Evolutionary conservation across 2,113 vertebrate species (phyloP).

Genomic region (Limnothrissa miodon): DNA sequence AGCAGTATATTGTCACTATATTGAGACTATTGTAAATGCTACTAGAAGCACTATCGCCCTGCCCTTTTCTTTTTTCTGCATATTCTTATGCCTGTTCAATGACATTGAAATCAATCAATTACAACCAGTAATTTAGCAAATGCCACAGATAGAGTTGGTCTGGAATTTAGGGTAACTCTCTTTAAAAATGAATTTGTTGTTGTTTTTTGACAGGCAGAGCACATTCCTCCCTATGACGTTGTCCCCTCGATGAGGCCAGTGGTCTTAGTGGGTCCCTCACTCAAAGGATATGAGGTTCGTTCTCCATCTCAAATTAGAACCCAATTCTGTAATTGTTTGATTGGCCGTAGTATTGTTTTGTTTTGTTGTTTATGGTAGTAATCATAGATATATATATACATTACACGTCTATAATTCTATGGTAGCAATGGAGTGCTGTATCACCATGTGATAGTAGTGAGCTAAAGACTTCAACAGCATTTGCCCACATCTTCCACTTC

Average conservation of each 20-base stretch:
- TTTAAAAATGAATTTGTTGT: background rate
- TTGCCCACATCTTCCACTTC: background rate
- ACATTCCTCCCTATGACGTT: slow-evolving; percentile 95
- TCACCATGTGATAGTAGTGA: background rate
- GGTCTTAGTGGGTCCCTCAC: slow-evolving; percentile 92
- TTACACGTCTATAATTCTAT: too few species aligned
- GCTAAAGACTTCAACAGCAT: background rate
- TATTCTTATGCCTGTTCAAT: background rate
- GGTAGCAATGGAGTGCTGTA: too few species aligned
- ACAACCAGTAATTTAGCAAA: background rate
- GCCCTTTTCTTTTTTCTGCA: background rate
- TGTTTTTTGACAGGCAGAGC: slow-evolving; percentile 78
- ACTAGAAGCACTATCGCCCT: background rate
- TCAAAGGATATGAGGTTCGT: slow-evolving; percentile 97
- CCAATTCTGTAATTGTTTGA: background rate
- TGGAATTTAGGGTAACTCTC: background rate
- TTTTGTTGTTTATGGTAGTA: background rate
- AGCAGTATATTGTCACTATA: background rate
- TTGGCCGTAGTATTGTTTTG: background rate
- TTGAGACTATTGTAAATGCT: background rate
- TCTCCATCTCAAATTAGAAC: background rate
- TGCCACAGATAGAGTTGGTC: background rate
- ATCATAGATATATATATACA: too few species aligned
- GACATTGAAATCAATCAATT: background rate
- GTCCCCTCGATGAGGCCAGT: slow-evolving; percentile 98